Conservation (phyloP, 2,888 invertebrate genomes). For the Chironomus tentans region DNA sequence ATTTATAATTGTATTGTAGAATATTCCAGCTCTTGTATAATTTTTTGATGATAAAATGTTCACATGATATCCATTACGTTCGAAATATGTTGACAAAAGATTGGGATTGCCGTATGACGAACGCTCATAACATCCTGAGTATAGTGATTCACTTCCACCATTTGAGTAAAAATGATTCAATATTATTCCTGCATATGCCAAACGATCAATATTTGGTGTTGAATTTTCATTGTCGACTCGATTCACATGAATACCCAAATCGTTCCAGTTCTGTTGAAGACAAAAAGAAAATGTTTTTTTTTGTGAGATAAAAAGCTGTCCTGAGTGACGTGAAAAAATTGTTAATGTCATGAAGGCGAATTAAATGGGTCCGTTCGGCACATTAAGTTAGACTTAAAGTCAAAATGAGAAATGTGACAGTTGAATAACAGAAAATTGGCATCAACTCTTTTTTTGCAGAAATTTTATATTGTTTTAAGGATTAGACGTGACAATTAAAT, state of each 20-base stretch:
- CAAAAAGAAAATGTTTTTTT: not conserved
- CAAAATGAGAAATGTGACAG: too few relatives aligned
- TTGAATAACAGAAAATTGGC: too few relatives aligned
- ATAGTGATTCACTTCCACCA: not conserved
- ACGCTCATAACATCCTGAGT: not conserved
- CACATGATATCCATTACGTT: constrained; percentile 14
- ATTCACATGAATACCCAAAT: constrained; percentile 74
- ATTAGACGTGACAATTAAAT: too few relatives aligned
- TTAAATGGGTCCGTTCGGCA: too few relatives aligned
- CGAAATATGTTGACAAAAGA: constrained; percentile 4
- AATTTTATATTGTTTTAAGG: too few relatives aligned
- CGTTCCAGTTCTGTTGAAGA: constrained; percentile 73
- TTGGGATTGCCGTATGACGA: constrained; percentile 11
- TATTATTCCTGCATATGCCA: constrained; percentile 75
- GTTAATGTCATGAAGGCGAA: too few relatives aligned
- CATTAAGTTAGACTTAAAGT: too few relatives aligned
- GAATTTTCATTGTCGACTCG: constrained; percentile 33
- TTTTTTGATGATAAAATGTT: not conserved
- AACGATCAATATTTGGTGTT: constrained; percentile 83
- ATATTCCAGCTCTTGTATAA: not conserved
- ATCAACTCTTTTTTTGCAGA: too few relatives aligned
- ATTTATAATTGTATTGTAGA: not conserved
- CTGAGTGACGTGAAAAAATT: too few relatives aligned
- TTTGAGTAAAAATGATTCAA: constrained; percentile 72
- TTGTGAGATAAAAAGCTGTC: not conserved